Evolutionary conservation across 2,888 invertebrate species (phyloP).

Genomic region (Drosophila macrospina): DNA sequence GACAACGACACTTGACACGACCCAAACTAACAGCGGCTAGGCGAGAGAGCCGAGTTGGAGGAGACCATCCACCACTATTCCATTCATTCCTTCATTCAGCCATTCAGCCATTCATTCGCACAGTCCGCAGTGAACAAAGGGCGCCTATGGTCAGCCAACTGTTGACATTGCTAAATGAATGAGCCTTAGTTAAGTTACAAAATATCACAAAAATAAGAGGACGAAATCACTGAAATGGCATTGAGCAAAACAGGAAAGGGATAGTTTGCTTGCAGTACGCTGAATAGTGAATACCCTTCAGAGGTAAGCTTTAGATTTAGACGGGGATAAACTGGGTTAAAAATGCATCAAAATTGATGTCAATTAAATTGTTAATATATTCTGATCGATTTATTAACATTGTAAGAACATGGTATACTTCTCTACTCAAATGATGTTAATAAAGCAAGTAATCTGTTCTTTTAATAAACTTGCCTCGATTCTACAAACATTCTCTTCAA

Average conservation of each 20-base stretch:
- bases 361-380: background rate
- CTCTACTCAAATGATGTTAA: too few relatives aligned
- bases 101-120: constrained; percentile 49
- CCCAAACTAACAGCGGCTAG: constrained; percentile 62
- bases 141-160: constrained; percentile 74
- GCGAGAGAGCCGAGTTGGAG: constrained; percentile 35
- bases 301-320: too few relatives aligned
- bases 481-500: too few relatives aligned
- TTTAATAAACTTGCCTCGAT: too few relatives aligned
- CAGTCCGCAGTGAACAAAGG: constrained; percentile 61
- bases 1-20: constrained; percentile 74
- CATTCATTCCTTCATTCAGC: constrained; percentile 20
- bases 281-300: constrained; percentile 3
- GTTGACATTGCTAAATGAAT: constrained; percentile 76
- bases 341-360: too few relatives aligned
- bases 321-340: too few relatives aligned
- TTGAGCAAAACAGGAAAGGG: constrained; percentile 17
- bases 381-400: too few relatives aligned
- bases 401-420: too few relatives aligned
- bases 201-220: constrained; percentile 41
- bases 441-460: too few relatives aligned
- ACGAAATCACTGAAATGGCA: constrained; percentile 9
- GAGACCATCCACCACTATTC: background rate
- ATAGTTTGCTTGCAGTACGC: background rate
- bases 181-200: constrained; percentile 71